These are phyloP conservation scores for Leucophenga maculata DNA, from an alignment of 2,888 invertebrate genomes.

Conservation along the genomic window DNA sequence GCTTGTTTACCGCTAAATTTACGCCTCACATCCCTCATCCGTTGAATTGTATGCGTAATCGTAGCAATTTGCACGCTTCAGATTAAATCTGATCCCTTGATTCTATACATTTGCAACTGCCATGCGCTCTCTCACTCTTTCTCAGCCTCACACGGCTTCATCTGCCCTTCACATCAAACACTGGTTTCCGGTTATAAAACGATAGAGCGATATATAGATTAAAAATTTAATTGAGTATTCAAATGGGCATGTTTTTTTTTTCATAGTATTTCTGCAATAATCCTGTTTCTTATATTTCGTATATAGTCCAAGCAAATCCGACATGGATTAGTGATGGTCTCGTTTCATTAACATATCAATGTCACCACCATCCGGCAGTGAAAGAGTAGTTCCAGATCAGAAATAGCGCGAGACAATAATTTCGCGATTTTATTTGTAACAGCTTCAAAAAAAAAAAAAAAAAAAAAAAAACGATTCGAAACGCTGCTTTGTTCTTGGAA, in stretches of 20 bases:
- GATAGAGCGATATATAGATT: conserved; percentile 58
- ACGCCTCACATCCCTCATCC: conserved; percentile 48
- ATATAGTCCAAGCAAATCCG: conserved; percentile 15
- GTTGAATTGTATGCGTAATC: conserved; percentile 51
- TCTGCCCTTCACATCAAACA: neutral
- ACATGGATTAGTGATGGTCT: conserved; percentile 24
- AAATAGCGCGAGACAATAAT: conserved; percentile 31
- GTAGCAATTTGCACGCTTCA: conserved; percentile 63
- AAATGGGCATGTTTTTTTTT: conserved; percentile 48
- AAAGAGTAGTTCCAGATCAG: conserved; percentile 30
- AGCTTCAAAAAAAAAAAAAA: conserved; percentile 33
- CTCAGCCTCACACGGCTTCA: neutral
- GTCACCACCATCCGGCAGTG: conserved; percentile 38
- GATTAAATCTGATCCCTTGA: conserved; percentile 70
- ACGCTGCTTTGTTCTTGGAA: conserved; percentile 11
- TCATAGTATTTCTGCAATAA: conserved; percentile 39
- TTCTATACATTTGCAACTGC: conserved; percentile 46
- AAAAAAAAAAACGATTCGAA: conserved; percentile 8
- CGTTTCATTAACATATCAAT: conserved; percentile 63
- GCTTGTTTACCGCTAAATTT: conserved; percentile 58
- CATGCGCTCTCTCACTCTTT: conserved; percentile 5
- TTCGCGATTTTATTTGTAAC: conserved; percentile 59
- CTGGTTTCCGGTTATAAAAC: conserved; percentile 41
- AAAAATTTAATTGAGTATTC: conserved; percentile 60
- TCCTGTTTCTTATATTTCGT: neutral